Evolutionary conservation across 2,888 invertebrate species (phyloP).

Genomic region (Sphaeridia pumilis): DNA sequence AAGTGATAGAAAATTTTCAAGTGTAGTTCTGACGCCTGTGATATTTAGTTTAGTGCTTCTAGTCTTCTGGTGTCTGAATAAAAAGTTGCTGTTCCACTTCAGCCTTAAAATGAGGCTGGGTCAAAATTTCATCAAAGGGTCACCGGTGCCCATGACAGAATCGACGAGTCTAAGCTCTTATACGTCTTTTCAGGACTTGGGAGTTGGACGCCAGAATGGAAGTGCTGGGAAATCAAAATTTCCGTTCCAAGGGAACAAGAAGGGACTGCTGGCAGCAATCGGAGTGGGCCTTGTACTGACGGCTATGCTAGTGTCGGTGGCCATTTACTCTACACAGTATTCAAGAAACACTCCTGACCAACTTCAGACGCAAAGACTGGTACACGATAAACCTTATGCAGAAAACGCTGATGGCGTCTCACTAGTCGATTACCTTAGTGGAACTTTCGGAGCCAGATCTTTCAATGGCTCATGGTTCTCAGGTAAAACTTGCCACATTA

Average conservation of each 20-base stretch:
- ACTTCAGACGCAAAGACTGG: conserved; percentile 7
- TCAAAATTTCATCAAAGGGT: too few species aligned
- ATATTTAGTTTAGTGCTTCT: too few species aligned
- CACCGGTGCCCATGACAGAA: too few species aligned
- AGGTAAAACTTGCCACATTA: conserved; percentile 44
- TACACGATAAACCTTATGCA: conserved; percentile 8
- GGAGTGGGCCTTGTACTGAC: conserved; percentile 48
- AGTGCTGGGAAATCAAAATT: neutral
- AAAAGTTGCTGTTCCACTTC: too few species aligned
- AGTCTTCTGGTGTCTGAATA: too few species aligned
- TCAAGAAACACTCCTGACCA: too few species aligned
- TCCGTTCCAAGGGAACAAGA: conserved; percentile 6
- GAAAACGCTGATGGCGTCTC: conserved; percentile 41
- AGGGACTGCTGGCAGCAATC: conserved; percentile 45
- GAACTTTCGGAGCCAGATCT: conserved; percentile 51
- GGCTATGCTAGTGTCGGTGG: conserved; percentile 51
- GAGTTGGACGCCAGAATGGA: neutral
- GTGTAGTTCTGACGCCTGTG: too few species aligned
- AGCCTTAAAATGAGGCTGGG: too few species aligned
- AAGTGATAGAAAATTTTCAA: too few species aligned
- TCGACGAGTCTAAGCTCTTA: neutral
- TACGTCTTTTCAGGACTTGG: conserved; percentile 9
- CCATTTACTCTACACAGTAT: conserved; percentile 46
- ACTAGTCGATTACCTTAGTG: conserved; percentile 60
- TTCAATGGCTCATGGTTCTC: conserved; percentile 75